Evolutionary conservation across 2,888 invertebrate species (phyloP).

Genomic region (Minunthozetes semirufus): DNA sequence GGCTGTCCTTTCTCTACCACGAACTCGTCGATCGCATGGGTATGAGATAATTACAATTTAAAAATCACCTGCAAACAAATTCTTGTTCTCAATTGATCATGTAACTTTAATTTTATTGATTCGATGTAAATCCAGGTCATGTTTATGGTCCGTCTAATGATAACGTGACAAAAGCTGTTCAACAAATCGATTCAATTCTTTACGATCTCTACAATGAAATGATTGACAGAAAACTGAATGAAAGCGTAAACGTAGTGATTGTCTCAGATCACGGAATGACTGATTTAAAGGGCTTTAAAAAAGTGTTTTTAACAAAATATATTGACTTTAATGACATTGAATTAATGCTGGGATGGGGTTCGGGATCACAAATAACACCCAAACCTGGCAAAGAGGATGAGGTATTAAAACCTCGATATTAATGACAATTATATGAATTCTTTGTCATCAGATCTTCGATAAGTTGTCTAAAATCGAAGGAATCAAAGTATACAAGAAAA

Average conservation of each 20-base stretch:
- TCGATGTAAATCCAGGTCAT: conserved; percentile 44
- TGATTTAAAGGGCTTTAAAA: conserved; percentile 42
- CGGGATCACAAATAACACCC: conserved; percentile 38
- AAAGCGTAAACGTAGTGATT: conserved; percentile 46
- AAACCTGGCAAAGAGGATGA: conserved; percentile 39
- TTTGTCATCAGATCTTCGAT: conserved; percentile 41
- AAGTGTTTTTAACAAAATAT: conserved; percentile 36
- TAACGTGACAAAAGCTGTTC: conserved; percentile 45
- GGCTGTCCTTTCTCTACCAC: too few relatives aligned
- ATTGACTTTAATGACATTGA: conserved; percentile 39
- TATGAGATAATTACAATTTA: too few relatives aligned
- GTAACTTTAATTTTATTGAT: too few relatives aligned
- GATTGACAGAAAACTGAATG: conserved; percentile 42
- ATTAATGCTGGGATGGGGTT: conserved; percentile 40
- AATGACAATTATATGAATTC: conserved; percentile 35
- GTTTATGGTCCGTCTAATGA: conserved; percentile 46
- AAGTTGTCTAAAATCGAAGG: conserved; percentile 35
- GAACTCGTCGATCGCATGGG: too few relatives aligned
- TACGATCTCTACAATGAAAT: conserved; percentile 44
- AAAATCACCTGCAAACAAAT: too few relatives aligned
- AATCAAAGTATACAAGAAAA: conserved; percentile 41
- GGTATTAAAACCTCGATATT: conserved; percentile 17
- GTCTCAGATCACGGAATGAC: conserved; percentile 49
- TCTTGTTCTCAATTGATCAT: too few relatives aligned
- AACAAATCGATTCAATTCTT: conserved; percentile 45